phyloP scores from a whole-genome alignment of 1,140 invertebrate genomes.

The Lordiphosa clarofinis region DNA sequence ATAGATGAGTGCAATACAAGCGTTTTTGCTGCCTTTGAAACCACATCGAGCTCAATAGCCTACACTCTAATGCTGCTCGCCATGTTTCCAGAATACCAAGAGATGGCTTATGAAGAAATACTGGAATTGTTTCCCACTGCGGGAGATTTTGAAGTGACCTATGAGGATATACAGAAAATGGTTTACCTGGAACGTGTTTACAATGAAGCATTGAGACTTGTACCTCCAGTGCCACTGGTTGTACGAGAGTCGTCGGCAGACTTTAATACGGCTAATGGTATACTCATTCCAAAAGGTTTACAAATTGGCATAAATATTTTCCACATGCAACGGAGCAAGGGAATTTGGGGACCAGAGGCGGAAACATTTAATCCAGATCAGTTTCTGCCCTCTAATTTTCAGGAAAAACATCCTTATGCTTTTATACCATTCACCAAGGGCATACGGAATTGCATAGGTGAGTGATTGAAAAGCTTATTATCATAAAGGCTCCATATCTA shows the following conservation, averaged over 20 bases:
- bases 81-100: constrained; percentile 79
- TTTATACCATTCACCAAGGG: constrained; percentile 72
- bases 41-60: constrained; percentile 38
- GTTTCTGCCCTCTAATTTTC: constrained; percentile 53
- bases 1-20: constrained; percentile 41
- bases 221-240: constrained; percentile 47
- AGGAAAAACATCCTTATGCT: constrained; percentile 50
- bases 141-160: constrained; percentile 79
- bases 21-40: constrained; percentile 55
- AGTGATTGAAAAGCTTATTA: constrained; percentile 21
- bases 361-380: constrained; percentile 67
- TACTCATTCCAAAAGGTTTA: constrained; percentile 42
- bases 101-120: constrained; percentile 83
- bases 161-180: constrained; percentile 82
- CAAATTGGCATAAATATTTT: constrained; percentile 38
- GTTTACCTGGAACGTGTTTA: constrained; percentile 84
- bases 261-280: constrained; percentile 38
- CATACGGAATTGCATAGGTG: constrained; percentile 69
- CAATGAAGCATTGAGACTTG: constrained; percentile 82
- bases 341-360: constrained; percentile 59
- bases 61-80: constrained; percentile 46
- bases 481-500: neutral
- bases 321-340: constrained; percentile 47
- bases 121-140: constrained; percentile 81
- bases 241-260: constrained; percentile 28